These are phyloP conservation scores for Stenolophus ochropezus DNA, from an alignment of 2,888 invertebrate species.

Conservation along the genomic window DNA sequence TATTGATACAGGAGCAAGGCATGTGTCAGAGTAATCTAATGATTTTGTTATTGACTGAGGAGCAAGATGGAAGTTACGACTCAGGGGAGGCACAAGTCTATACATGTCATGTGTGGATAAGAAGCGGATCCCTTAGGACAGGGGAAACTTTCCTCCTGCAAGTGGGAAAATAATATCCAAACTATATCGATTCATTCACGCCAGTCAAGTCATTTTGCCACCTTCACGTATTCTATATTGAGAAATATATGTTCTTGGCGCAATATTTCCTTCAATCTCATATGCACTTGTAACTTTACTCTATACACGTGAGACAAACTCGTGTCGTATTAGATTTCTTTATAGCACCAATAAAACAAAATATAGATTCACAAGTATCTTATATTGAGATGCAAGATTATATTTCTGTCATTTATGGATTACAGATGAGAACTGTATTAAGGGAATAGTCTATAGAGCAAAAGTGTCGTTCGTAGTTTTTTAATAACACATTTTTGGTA, in stretches of 20 bases:
- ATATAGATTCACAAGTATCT: too few relatives aligned
- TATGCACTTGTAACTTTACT: background rate
- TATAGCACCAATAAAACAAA: background rate
- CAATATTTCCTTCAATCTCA: background rate
- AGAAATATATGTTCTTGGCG: background rate
- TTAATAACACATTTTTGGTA: too few relatives aligned
- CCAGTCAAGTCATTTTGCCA: conserved; percentile 28
- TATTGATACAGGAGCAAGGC: conserved; percentile 31
- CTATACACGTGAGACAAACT: background rate
- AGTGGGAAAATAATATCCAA: conserved; percentile 54
- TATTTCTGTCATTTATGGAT: too few relatives aligned
- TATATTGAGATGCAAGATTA: too few relatives aligned
- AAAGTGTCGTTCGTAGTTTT: too few relatives aligned
- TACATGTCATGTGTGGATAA: conserved; percentile 55
- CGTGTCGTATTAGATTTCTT: background rate
- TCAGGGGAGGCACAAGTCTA: conserved; percentile 50
- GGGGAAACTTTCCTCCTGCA: conserved; percentile 34
- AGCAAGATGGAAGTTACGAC: conserved; percentile 44
- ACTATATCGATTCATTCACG: conserved; percentile 49
- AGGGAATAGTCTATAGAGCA: too few relatives aligned
- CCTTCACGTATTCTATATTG: background rate
- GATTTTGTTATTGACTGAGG: conserved; percentile 54
- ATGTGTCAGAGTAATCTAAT: conserved; percentile 55
- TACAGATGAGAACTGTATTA: too few relatives aligned
- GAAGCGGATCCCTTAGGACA: conserved; percentile 43